These are phyloP conservation scores for Malacosoma neustria DNA, from an alignment of 2,888 invertebrate species.

Conservation along the genomic window DNA sequence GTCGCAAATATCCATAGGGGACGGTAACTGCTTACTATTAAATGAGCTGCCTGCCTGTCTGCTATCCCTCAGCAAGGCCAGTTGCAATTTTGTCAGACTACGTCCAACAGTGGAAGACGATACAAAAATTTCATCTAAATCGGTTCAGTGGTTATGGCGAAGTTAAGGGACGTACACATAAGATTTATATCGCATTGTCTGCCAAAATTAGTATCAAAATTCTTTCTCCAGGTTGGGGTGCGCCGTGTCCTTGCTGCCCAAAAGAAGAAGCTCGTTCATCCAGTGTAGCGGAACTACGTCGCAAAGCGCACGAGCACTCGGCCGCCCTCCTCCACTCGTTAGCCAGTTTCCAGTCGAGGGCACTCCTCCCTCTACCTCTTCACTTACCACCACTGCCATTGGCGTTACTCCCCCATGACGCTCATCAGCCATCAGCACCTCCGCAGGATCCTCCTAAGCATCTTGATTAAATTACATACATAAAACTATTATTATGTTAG, in stretches of 20 bases:
- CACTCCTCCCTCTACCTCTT: conserved; percentile 58
- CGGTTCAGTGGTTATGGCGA: too few relatives aligned
- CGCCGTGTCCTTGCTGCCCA: conserved; percentile 87
- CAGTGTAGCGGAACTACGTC: conserved; percentile 92
- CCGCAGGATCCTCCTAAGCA: conserved; percentile 44
- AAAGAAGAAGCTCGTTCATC: conserved; percentile 84
- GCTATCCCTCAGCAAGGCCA: too few relatives aligned
- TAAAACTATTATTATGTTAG: too few relatives aligned
- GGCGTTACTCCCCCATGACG: conserved; percentile 35
- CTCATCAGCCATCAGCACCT: conserved; percentile 17
- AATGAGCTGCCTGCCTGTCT: too few relatives aligned
- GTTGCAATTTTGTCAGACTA: too few relatives aligned
- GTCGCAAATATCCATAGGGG: too few relatives aligned
- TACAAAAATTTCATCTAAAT: too few relatives aligned
- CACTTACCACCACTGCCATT: conserved; percentile 50
- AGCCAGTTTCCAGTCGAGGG: conserved; percentile 78
- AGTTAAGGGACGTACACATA: too few relatives aligned
- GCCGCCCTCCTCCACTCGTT: conserved; percentile 88
- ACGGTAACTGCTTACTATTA: too few relatives aligned
- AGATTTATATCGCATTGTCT: too few relatives aligned
- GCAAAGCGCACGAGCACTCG: conserved; percentile 96
- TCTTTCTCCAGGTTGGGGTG: conserved; percentile 79
- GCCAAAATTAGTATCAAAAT: too few relatives aligned
- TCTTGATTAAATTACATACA: conserved; percentile 46
- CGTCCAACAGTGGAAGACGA: too few relatives aligned